Percentiles rank a stretch among this genome's conserved stretches.
Evolutionary conservation across 2,888 invertebrate genomes (phyloP).

Genomic region (Deilephila elpenor): DNA sequence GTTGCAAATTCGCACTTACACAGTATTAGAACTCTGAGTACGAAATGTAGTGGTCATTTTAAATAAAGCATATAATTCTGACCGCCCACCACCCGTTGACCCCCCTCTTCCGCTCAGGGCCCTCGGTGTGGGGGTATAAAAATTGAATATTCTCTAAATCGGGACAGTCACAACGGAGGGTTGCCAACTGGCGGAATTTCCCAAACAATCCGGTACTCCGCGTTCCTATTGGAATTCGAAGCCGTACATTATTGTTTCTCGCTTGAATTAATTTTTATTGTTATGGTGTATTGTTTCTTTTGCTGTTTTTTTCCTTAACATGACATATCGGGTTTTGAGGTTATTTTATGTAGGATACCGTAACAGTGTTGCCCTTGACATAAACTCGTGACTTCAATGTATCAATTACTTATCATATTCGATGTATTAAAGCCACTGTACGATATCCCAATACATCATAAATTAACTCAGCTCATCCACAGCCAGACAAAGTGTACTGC

Average conservation of each 20-base stretch:
- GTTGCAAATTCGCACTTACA: neutral
- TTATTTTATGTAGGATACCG: neutral
- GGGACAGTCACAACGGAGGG: constrained; percentile 35
- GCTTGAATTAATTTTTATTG: constrained; percentile 26
- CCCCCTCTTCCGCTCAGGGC: neutral
- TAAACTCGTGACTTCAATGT: too few species aligned
- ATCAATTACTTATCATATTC: neutral
- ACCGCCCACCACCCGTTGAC: constrained; percentile 11
- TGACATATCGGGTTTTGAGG: neutral
- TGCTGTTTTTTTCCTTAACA: neutral
- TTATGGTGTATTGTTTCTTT: constrained; percentile 22
- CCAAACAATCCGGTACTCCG: constrained; percentile 30
- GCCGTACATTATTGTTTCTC: constrained; percentile 30
- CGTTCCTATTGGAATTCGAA: constrained; percentile 29
- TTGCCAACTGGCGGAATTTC: constrained; percentile 28
- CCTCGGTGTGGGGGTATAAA: constrained; percentile 41
- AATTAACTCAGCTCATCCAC: too few species aligned
- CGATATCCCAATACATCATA: neutral
- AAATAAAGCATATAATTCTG: constrained; percentile 27
- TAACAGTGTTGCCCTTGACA: neutral
- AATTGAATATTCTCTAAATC: constrained; percentile 53
- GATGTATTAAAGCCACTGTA: neutral
- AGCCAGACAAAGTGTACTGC: too few species aligned
- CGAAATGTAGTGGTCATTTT: constrained; percentile 25
- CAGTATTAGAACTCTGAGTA: neutral